A percentile compares a stretch with the other conserved stretches of the same genome.
Conservation (phyloP, 2,797 vertebrate genomes). For the Periparus ater region DNA sequence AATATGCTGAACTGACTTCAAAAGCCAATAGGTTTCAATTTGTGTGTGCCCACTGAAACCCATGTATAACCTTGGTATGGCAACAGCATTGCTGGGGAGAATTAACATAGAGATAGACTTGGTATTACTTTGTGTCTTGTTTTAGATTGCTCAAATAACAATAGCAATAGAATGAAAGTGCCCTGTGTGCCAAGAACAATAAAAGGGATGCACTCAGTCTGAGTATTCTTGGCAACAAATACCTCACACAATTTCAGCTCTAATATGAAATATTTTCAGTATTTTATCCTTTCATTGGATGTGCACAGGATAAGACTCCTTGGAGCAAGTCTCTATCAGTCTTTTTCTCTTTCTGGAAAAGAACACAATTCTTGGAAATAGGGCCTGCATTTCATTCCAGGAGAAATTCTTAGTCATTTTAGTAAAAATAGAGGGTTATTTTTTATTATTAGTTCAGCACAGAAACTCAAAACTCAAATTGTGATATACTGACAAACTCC, state of each 20-base stretch:
- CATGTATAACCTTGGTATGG: constrained; percentile 15
- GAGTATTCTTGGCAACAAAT: constrained; percentile 49
- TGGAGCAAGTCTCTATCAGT: neutral
- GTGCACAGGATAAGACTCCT: neutral
- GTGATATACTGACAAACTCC: neutral
- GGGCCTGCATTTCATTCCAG: neutral
- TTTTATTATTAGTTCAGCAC: neutral
- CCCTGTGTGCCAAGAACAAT: constrained; percentile 52
- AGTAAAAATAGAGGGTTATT: neutral
- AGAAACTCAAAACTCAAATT: neutral
- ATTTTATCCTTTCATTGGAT: neutral
- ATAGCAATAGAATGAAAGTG: constrained; percentile 45
- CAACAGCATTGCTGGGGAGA: neutral
- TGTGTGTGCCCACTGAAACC: neutral
- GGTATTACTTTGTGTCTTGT: constrained; percentile 29
- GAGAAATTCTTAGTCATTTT: neutral
- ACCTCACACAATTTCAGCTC: neutral
- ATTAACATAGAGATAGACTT: constrained; percentile 25
- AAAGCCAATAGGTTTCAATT: constrained; percentile 10
- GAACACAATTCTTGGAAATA: neutral
- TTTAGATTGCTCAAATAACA: constrained; percentile 61
- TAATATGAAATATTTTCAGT: constrained; percentile 29
- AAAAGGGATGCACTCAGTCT: constrained; percentile 47
- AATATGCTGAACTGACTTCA: neutral
- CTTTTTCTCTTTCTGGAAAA: neutral